These are phyloP conservation scores for Osmerus eperlanus DNA, from an alignment of 2,113 vertebrate genomes.

Conservation along the genomic window DNA sequence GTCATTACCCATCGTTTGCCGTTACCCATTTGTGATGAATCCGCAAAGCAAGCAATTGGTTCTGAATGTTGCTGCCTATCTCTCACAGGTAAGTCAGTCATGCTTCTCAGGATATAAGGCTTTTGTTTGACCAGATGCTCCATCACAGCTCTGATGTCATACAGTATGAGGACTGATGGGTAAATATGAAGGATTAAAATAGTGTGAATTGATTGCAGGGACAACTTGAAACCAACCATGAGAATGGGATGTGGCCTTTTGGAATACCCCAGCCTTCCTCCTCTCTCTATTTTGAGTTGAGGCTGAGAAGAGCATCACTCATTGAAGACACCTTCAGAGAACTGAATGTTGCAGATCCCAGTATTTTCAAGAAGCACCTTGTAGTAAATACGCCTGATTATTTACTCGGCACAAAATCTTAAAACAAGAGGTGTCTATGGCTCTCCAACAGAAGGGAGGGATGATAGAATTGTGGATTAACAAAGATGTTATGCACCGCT, in stretches of 20 bases:
- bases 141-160: too few species aligned
- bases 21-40: conserved; percentile 55
- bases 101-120: not conserved
- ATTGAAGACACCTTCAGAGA: conserved; percentile 44
- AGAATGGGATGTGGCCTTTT: not conserved
- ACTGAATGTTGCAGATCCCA: not conserved
- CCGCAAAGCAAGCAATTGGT: conserved; percentile 39
- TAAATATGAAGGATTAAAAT: not conserved
- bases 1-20: conserved; percentile 36
- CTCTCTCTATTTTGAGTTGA: not conserved
- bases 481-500: not conserved
- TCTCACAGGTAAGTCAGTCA: not conserved
- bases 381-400: conserved; percentile 22
- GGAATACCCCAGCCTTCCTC: not conserved
- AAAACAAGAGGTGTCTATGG: not conserved
- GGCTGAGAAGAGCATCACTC: conserved; percentile 29
- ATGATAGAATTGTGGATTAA: too few species aligned
- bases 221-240: not conserved
- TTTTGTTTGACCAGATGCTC: not conserved
- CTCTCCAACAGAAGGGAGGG: not conserved
- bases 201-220: not conserved
- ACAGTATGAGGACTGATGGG: not conserved
- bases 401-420: not conserved
- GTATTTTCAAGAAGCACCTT: conserved; percentile 35
- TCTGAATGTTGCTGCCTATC: conserved; percentile 10